These are phyloP conservation scores for Euzophera pinguis DNA, from an alignment of 2,888 invertebrate genomes.

Conservation along the genomic window DNA sequence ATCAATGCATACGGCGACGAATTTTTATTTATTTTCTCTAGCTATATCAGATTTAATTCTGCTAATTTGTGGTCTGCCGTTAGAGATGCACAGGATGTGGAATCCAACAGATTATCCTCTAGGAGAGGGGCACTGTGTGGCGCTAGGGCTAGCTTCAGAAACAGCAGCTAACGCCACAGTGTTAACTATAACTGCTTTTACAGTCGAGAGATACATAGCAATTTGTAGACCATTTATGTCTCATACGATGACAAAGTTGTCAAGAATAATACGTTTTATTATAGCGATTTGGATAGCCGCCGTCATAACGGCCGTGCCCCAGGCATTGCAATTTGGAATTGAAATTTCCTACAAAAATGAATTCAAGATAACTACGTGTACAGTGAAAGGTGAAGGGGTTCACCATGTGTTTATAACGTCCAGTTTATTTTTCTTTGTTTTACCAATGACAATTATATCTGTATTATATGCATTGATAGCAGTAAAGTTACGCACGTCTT, in stretches of 20 bases:
- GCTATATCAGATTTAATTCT: slow-evolving; percentile 88
- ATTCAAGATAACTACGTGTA: slow-evolving; percentile 74
- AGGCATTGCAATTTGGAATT: slow-evolving; percentile 89
- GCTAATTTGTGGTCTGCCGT: slow-evolving; percentile 87
- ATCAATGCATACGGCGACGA: slow-evolving; percentile 92
- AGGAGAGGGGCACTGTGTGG: slow-evolving; percentile 87
- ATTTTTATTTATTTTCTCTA: slow-evolving; percentile 89
- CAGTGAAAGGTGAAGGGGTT: slow-evolving; percentile 78
- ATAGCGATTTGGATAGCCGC: slow-evolving; percentile 89
- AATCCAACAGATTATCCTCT: slow-evolving; percentile 86
- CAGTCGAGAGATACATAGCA: slow-evolving; percentile 92
- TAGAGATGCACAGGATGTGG: slow-evolving; percentile 89
- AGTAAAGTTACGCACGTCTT: slow-evolving; percentile 83
- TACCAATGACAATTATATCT: slow-evolving; percentile 92
- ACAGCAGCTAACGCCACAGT: slow-evolving; percentile 93
- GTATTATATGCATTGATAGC: slow-evolving; percentile 90
- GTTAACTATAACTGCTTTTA: slow-evolving; percentile 92
- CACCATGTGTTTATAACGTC: slow-evolving; percentile 89
- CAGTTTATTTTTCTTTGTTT: slow-evolving; percentile 89
- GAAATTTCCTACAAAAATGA: slow-evolving; percentile 72
- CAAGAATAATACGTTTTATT: slow-evolving; percentile 88
- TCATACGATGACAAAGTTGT: slow-evolving; percentile 90
- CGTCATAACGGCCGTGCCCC: slow-evolving; percentile 86
- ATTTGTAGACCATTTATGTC: slow-evolving; percentile 92
- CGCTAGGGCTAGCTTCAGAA: slow-evolving; percentile 89